Percentiles rank a stretch among this genome's conserved stretches.
Evolutionary conservation across 2,888 invertebrate species (phyloP).

Genomic region (Habrosyne pyritoides): DNA sequence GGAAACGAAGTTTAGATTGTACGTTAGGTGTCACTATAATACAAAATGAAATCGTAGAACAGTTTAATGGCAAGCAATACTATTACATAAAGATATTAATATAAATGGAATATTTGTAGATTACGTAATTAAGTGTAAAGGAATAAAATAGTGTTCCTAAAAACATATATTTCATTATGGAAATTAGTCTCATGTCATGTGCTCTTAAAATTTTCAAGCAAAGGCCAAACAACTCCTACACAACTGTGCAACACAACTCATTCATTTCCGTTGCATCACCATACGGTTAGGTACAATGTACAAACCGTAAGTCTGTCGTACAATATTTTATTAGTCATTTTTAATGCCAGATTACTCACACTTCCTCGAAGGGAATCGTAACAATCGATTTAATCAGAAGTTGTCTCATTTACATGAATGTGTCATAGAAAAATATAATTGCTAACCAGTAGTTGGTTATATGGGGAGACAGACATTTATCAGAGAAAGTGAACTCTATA

Average conservation of each 20-base stretch:
- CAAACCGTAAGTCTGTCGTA: no score
- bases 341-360: conserved; percentile 16
- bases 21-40: conserved; percentile 1
- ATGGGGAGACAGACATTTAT: conserved; percentile 52
- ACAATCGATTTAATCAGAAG: conserved; percentile 58
- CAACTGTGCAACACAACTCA: background rate
- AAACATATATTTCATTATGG: no score
- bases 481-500: conserved; percentile 67
- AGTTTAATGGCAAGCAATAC: background rate
- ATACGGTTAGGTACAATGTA: background rate
- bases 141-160: no score
- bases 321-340: background rate
- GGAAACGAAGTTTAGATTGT: background rate
- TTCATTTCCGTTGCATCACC: background rate
- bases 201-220: background rate
- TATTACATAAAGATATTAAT: no score
- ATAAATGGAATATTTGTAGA: no score
- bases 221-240: background rate
- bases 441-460: conserved; percentile 46
- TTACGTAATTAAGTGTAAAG: no score
- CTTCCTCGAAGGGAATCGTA: conserved; percentile 37
- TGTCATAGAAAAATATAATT: conserved; percentile 46
- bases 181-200: no score
- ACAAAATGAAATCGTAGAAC: no score
- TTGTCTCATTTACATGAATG: conserved; percentile 49